phyloP scores from a whole-genome alignment of 30 jellyfish, hydroid and myxozoan genomes.

The Aurelia aurita region DNA sequence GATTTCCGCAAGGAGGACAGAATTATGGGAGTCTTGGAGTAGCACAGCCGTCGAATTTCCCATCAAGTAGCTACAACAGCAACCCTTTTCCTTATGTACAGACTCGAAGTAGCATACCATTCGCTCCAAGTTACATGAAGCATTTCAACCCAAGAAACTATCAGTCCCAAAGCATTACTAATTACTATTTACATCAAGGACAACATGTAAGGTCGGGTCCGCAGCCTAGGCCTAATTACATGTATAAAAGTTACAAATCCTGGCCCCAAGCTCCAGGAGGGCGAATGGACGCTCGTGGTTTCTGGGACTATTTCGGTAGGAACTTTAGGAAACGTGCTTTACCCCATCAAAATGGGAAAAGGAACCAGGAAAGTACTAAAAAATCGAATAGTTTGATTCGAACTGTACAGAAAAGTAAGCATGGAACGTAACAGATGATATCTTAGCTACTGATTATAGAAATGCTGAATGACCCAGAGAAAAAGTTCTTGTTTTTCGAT shows the following conservation, averaged over 20 bases:
- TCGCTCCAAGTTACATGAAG: constrained; percentile 33
- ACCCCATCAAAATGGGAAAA: not conserved
- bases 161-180: constrained; percentile 61
- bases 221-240: constrained; percentile 29
- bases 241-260: constrained; percentile 32
- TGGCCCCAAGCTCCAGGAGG: constrained; percentile 13
- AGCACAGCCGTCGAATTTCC: constrained; percentile 45
- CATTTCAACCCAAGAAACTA: constrained; percentile 63
- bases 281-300: constrained; percentile 53
- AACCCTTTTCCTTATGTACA: constrained; percentile 59
- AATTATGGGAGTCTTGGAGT: constrained; percentile 67
- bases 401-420: constrained; percentile 6
- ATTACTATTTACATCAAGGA: constrained; percentile 53
- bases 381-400: constrained; percentile 35
- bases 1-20: constrained; percentile 44
- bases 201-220: constrained; percentile 19
- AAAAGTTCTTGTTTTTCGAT: too few species aligned
- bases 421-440: too few species aligned
- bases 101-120: constrained; percentile 68
- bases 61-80: constrained; percentile 22
- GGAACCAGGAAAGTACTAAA: not conserved
- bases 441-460: too few species aligned
- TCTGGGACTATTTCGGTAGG: constrained; percentile 96
- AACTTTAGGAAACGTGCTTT: constrained; percentile 38
- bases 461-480: too few species aligned